Conservation (phyloP, 2,113 vertebrate genomes). For the Pogona vitticeps region DNA sequence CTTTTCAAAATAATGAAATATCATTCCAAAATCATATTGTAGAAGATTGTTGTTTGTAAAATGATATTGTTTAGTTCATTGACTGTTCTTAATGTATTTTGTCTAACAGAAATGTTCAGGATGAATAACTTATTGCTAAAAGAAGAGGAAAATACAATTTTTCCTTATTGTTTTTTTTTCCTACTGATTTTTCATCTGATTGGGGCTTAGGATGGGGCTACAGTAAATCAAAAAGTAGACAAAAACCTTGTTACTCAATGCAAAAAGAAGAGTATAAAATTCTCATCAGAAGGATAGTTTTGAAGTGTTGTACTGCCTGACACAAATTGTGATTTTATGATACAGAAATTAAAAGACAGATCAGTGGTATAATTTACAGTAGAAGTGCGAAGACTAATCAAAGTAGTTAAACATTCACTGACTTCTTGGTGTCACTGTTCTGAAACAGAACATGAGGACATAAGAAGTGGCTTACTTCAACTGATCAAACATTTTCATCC, state of each 20-base stretch:
- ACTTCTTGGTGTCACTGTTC: background rate
- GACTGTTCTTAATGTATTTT: background rate
- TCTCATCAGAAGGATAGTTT: too few species aligned
- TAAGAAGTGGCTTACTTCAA: background rate
- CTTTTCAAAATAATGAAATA: constrained; percentile 32
- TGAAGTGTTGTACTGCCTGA: too few species aligned
- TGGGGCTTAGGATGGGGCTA: too few species aligned
- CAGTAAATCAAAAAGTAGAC: too few species aligned
- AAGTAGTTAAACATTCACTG: background rate
- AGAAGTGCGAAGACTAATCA: background rate
- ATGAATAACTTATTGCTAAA: background rate
- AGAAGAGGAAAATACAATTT: too few species aligned
- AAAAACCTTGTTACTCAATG: too few species aligned
- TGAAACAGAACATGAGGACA: background rate
- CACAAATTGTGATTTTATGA: too few species aligned
- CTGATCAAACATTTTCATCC: background rate
- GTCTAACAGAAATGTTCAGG: background rate
- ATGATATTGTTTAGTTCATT: constrained; percentile 1
- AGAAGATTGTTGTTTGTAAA: constrained; percentile 28
- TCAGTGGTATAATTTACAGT: background rate
- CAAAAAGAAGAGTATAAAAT: too few species aligned
- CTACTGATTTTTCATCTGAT: too few species aligned
- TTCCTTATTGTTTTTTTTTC: too few species aligned
- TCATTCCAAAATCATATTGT: background rate
- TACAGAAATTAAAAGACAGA: background rate